Base-by-base conservation (phyloP, 2,113 vertebrate genomes). In the Cricetomys ansorgei region DNA sequence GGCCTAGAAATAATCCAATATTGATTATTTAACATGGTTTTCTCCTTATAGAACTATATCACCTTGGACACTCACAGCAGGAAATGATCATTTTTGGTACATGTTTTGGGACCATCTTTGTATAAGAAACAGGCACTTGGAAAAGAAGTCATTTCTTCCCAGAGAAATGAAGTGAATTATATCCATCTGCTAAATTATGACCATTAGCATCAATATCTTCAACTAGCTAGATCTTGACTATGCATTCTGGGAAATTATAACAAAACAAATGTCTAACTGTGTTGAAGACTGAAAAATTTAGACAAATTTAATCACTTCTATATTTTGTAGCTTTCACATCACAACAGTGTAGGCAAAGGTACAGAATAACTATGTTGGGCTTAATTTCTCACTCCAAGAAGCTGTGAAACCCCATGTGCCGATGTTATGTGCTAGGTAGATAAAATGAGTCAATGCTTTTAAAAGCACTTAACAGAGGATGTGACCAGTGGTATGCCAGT, bases 111-210 rank as follows among this genome's bases (percentile, higher is more conserved):
- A 87, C 45, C 40, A 88, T 73, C 48, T 80, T 31, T 57, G 5
- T 79, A 73, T 15, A 94, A 87, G 34, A 96, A 96, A 93, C 48
- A 91, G 57, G 87, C 77, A 88, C 86, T 5, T 79, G 15, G 3
- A 89, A 83, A 95, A 77, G 43, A 53, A 95, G 57, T 45, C 25
- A 93, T 76, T 76, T 89, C 12, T 50, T 79, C 91, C 50, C n/a
- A 84, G 55, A 62, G 27, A 95, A 29, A 7, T 93, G 29, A 94
- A 59, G 29, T 43, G n/a, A 92, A 29, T 92, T 94, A 65, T 92
- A 88, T 91, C 23, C 10, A 89, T 86, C 23, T n/a, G 23, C 67
- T 94, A 93, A 88, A 81, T 77, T 29, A 73, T 31, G 57, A 80
- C 1, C n/a, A 76, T 50, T 84, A 50, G 80, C 6, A 55, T 89